Percentiles rank a stretch among this genome's conserved stretches.
Conservation (phyloP, 1,140 invertebrate genomes). For the Eumaeus atala region DNA sequence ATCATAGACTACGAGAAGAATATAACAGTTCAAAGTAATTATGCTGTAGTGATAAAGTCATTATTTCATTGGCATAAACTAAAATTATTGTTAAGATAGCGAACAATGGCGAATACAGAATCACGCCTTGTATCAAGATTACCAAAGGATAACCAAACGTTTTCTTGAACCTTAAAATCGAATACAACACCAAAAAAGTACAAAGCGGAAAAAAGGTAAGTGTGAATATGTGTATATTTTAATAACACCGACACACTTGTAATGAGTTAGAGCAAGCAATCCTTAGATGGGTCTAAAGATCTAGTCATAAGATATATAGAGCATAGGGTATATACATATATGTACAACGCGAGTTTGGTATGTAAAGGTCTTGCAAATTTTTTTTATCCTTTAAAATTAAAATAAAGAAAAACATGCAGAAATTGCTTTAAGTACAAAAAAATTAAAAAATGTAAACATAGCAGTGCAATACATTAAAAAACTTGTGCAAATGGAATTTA, state of each 20-base stretch:
- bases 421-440: not conserved
- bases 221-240: not conserved
- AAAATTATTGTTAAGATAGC: too few relatives aligned
- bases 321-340: conserved; percentile 13
- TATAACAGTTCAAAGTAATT: too few relatives aligned
- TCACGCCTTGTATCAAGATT: too few relatives aligned
- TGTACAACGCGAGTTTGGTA: conserved; percentile 5
- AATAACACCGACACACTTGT: conserved; percentile 3
- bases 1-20: too few relatives aligned
- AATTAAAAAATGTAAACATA: too few relatives aligned
- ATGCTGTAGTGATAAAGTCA: too few relatives aligned
- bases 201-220: conserved; percentile 3
- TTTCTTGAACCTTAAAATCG: not conserved
- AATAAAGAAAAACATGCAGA: not conserved
- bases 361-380: not conserved
- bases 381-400: not conserved
- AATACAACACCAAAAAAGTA: not conserved
- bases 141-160: too few relatives aligned
- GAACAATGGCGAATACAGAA: too few relatives aligned
- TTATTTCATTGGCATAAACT: too few relatives aligned
- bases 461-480: too few relatives aligned
- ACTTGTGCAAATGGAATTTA: too few relatives aligned
- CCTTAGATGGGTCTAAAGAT: conserved; percentile 35
- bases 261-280: conserved; percentile 26
- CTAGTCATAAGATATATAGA: conserved; percentile 12